Evolutionary conservation across 2,113 vertebrate species (phyloP).

Genomic region (Corvus moneduloides): DNA sequence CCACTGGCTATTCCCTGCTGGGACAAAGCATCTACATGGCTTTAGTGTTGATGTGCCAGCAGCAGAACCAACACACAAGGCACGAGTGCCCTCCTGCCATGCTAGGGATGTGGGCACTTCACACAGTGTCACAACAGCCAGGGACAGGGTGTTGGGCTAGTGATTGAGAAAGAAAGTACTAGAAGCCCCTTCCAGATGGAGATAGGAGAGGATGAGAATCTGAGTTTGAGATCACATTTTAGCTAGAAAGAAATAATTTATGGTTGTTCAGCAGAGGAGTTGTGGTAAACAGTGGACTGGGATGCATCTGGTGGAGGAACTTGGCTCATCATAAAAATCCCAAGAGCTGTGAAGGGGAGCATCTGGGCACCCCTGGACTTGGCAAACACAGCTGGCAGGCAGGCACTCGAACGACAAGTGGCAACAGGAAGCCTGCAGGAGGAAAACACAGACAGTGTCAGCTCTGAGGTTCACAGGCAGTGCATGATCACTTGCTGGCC

Average conservation of each 20-base stretch:
- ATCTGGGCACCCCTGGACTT: neutral
- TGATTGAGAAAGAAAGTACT: neutral
- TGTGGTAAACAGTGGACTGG: neutral
- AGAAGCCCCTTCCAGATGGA: neutral
- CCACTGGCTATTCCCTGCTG: neutral
- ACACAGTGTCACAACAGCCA: neutral
- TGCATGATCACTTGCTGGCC: neutral
- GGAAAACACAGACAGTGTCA: neutral
- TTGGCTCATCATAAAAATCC: neutral
- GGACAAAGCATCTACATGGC: rapidly evolving
- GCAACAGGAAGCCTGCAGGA: neutral
- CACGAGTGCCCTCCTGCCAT: neutral
- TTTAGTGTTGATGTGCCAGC: neutral
- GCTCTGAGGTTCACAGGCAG: neutral
- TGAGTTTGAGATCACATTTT: neutral
- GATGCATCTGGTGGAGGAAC: neutral
- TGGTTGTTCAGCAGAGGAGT: neutral
- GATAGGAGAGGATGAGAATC: neutral
- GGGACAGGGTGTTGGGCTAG: neutral
- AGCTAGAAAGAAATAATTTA: neutral
- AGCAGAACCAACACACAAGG: neutral
- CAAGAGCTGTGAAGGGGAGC: neutral
- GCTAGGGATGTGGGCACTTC: neutral
- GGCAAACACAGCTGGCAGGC: neutral
- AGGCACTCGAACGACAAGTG: neutral